Conservation (phyloP, 2,797 vertebrate genomes). For the Darevskia nairensis region DNA sequence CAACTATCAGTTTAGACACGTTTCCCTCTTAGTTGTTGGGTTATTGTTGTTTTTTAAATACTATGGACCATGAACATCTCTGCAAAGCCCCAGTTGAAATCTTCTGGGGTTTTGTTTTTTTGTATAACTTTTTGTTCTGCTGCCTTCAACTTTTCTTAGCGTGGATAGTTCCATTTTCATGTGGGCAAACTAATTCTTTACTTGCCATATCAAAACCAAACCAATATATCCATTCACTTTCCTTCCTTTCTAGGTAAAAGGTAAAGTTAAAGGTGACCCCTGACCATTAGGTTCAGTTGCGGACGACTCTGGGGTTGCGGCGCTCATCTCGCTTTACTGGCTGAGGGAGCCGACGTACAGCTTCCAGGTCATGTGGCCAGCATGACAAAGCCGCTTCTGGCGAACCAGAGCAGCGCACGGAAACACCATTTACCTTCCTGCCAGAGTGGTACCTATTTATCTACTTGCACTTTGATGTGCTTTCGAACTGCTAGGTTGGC, state of each 20-base stretch:
- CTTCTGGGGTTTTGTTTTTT: not conserved
- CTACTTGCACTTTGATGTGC: too few relatives aligned
- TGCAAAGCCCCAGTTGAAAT: constrained; percentile 20
- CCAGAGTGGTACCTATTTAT: too few relatives aligned
- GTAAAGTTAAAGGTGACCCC: too few relatives aligned
- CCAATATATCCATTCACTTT: not conserved
- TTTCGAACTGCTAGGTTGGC: too few relatives aligned
- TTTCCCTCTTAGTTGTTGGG: not conserved
- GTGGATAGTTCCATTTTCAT: not conserved
- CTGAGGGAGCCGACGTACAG: too few relatives aligned
- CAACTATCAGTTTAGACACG: constrained; percentile 3
- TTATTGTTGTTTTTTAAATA: not conserved
- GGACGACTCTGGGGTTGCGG: too few relatives aligned
- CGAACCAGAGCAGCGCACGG: too few relatives aligned
- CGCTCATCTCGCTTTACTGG: too few relatives aligned
- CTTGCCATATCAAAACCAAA: not conserved
- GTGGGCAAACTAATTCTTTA: not conserved
- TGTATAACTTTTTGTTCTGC: not conserved
- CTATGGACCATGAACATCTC: not conserved
- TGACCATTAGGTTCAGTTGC: too few relatives aligned
- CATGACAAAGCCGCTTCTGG: too few relatives aligned
- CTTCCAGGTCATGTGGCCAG: too few relatives aligned
- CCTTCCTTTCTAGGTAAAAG: not conserved
- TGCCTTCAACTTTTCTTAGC: not conserved
- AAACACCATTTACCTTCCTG: too few relatives aligned